Conservation (phyloP, 2,797 vertebrate species). For the Pelobates cultripes region DNA sequence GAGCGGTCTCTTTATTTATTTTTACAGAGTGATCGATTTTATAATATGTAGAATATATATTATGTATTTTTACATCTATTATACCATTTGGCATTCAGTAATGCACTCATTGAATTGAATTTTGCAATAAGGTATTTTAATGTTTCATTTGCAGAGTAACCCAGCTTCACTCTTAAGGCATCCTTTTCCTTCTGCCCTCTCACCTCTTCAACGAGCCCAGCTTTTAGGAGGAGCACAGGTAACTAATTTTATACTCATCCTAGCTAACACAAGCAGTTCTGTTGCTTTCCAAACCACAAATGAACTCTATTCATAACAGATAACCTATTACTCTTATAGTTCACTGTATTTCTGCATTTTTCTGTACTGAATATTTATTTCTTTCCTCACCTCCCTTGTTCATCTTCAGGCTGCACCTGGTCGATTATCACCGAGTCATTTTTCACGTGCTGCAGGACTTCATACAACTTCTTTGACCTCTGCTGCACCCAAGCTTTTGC, state of each 20-base stretch:
- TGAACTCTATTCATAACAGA: too few relatives aligned
- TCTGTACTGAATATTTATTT: neutral
- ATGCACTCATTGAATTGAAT: too few relatives aligned
- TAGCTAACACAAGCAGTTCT: too few relatives aligned
- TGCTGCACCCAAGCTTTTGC: constrained; percentile 74
- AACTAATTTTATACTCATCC: constrained; percentile 18
- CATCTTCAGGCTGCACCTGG: constrained; percentile 59
- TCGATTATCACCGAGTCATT: constrained; percentile 73
- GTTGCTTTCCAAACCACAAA: too few relatives aligned
- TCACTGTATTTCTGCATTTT: neutral
- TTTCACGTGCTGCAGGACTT: constrained; percentile 76
- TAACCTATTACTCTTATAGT: too few relatives aligned
- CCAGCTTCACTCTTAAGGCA: constrained; percentile 78
- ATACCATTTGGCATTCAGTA: too few relatives aligned
- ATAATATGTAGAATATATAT: too few relatives aligned
- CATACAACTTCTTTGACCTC: constrained; percentile 79
- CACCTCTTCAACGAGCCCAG: constrained; percentile 90
- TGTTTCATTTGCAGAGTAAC: constrained; percentile 13
- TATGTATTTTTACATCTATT: too few relatives aligned
- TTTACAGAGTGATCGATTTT: too few relatives aligned
- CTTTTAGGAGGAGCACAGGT: constrained; percentile 79
- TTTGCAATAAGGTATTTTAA: too few relatives aligned
- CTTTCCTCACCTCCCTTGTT: neutral
- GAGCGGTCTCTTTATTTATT: too few relatives aligned
- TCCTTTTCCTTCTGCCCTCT: constrained; percentile 88